Evolutionary conservation across 2,113 vertebrate species (phyloP).

Genomic region (Eretmodus cyanostictus): DNA sequence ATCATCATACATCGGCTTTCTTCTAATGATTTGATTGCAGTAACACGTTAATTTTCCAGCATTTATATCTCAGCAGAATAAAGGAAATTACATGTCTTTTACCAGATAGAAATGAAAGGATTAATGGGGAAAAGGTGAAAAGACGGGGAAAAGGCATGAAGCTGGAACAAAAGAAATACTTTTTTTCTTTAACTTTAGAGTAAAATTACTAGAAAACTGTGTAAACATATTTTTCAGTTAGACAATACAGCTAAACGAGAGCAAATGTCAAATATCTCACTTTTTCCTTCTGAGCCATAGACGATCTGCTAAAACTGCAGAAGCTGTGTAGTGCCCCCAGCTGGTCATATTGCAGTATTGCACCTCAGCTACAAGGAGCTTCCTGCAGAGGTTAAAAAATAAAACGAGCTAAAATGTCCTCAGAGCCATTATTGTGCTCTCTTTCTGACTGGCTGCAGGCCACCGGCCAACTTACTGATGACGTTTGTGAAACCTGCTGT

Average conservation of each 20-base stretch:
- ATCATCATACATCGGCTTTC: background rate
- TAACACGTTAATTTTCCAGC: background rate
- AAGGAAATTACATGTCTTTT: background rate
- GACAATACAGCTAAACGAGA: background rate
- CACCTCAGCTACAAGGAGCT: background rate
- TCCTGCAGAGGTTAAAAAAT: background rate
- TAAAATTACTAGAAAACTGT: background rate
- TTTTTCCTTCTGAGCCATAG: background rate
- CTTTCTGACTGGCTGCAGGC: background rate
- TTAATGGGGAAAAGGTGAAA: background rate
- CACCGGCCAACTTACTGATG: background rate
- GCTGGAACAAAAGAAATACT: background rate
- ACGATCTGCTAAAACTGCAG: background rate
- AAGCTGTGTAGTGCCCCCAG: background rate
- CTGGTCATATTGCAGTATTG: background rate
- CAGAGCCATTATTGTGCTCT: background rate
- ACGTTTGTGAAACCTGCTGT: background rate
- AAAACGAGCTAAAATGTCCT: background rate
- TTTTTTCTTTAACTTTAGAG: background rate
- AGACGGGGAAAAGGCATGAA: fast-evolving
- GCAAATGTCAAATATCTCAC: background rate
- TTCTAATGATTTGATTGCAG: background rate
- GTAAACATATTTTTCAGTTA: background rate
- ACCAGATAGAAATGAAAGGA: fast-evolving
- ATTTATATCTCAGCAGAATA: fast-evolving